Evolutionary conservation across 1,140 invertebrate species (phyloP), one percentile per base, ranked within the genome.

Genomic region (Cherax destructor): DNA sequence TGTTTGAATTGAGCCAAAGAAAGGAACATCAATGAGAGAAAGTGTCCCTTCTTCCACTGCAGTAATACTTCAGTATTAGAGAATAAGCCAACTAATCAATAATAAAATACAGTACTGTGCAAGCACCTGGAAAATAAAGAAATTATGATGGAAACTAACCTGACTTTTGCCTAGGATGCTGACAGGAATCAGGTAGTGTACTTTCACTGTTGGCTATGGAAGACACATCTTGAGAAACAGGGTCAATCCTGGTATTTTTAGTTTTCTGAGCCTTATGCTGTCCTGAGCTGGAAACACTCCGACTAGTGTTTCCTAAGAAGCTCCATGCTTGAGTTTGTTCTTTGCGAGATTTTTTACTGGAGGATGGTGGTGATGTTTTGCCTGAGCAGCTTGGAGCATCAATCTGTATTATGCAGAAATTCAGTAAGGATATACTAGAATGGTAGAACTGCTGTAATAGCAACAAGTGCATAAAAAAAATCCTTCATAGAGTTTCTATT

Each of bases 311-410:
- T 72, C 83, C 49, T 11, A 86, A 30, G 69, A 86, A 86, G 47
- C 83, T 86, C 83, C 83, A 86, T 9, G 83, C 83, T 16, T 72
- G 13, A n/a, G 49, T 69, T 56, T 86, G 69, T 9, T 86, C 83
- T 16, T 47, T 77, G 61, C 83, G 83, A 49, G 72, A 76, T 30
- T 86, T 86, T 50, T 86, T 86, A 18, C 69, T 76, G 24, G 47
- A 76, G 41, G 83, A 72, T 86, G 83, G 69, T 47, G 69, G n/a
- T 21, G 52, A 9, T 74, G 47, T n/a, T 61, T 10, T 72, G 6
- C 9, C 56, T 21, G 10, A 11, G 41, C 21, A 50, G 13, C 72
- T 72, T 76, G 83, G 21, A 56, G 21, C 5, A 52, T 11, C n/a
- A 21, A 13, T 52, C 83, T 86, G 83, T 21, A 41, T 21, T 47